phyloP scores from a whole-genome alignment of 2,888 invertebrate species.

The Aricia artaxerxes region DNA sequence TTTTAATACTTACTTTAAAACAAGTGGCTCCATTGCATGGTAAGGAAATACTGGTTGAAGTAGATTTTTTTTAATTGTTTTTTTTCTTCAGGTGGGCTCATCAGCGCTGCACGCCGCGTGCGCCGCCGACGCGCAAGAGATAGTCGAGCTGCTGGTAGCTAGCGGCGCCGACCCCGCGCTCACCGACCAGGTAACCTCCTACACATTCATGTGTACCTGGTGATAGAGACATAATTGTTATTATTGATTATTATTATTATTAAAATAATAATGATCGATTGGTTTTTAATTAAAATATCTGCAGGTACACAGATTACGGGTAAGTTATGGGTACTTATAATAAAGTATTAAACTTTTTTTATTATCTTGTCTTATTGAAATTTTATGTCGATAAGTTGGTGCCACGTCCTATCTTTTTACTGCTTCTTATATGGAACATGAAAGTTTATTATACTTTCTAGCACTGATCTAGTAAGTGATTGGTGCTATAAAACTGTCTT shows the following conservation, averaged over 20 bases:
- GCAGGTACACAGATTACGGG: not conserved
- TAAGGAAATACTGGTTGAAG: too few relatives aligned
- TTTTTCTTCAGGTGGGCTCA: constrained; percentile 80
- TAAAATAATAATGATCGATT: not conserved
- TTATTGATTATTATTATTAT: constrained; percentile 15
- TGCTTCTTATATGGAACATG: constrained; percentile 1
- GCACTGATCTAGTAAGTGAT: not conserved
- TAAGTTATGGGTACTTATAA: too few relatives aligned
- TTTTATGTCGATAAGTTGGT: not conserved
- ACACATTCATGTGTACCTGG: not conserved
- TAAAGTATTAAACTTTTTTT: not conserved
- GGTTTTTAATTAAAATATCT: not conserved
- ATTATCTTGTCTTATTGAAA: not conserved
- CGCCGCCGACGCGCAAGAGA: constrained; percentile 85
- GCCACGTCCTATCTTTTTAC: not conserved
- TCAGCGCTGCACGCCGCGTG: constrained; percentile 89
- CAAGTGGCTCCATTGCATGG: too few relatives aligned
- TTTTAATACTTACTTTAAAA: too few relatives aligned
- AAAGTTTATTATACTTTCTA: not conserved
- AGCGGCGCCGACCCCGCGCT: constrained; percentile 86
- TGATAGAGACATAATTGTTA: constrained; percentile 24
- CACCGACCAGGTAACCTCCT: constrained; percentile 82
- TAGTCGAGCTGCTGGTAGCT: constrained; percentile 84
- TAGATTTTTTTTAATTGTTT: too few relatives aligned
- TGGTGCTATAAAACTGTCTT: not conserved